A percentile compares a stretch with the other conserved stretches of the same genome.
These are phyloP conservation scores for Amphibalanus amphitrite DNA, from an alignment of 1,140 invertebrate species.

Conservation along the genomic window DNA sequence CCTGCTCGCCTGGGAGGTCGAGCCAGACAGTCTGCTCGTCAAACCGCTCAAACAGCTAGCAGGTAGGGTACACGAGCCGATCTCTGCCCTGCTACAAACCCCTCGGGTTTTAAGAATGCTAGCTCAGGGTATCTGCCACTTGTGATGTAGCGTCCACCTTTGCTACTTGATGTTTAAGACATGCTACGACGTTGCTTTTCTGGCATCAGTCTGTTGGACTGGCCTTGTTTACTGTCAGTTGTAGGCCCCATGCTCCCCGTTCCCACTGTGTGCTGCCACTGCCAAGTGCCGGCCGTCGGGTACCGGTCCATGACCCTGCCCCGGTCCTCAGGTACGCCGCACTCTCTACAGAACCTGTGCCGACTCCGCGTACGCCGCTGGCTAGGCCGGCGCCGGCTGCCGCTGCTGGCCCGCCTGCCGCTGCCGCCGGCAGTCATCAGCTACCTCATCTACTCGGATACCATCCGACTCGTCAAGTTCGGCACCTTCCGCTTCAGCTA, in stretches of 20 bases:
- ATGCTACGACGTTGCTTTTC: no score
- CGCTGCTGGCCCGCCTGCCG: not conserved
- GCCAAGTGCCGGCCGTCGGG: no score
- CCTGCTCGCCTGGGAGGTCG: not conserved
- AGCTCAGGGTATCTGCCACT: no score
- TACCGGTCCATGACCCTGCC: no score
- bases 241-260: no score
- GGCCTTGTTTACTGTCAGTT: no score
- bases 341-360: conserved; percentile 3
- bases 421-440: not conserved
- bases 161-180: no score
- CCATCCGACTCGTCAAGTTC: not conserved
- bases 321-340: not conserved
- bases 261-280: no score
- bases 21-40: not conserved
- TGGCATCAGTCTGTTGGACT: no score
- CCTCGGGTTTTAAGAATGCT: no score
- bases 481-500: conserved; percentile 3
- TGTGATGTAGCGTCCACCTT: no score
- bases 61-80: not conserved
- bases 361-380: not conserved
- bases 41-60: not conserved
- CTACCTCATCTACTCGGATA: not conserved
- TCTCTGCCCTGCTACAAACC: no score
- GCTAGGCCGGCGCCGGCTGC: not conserved